Percentiles rank a stretch among this genome's conserved stretches.
Evolutionary conservation across 92 coral and sea anemone species (phyloP).

Genomic region (Palythoa grandiflora): DNA sequence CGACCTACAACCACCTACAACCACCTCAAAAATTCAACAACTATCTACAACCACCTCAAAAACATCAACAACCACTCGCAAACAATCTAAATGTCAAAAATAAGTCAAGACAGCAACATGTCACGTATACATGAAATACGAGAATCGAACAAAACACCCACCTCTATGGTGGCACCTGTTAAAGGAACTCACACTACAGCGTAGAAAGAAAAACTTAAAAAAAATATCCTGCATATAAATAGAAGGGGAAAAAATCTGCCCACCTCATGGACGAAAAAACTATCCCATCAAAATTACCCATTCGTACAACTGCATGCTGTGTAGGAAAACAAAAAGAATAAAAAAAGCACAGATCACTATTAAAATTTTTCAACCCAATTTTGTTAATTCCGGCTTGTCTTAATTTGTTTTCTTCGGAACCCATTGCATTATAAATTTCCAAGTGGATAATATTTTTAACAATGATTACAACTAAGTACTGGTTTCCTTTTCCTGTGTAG

Average conservation of each 20-base stretch:
- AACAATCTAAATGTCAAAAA: conserved; percentile 3
- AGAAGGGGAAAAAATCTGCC: conserved; percentile 16
- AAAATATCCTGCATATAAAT: conserved; percentile 6
- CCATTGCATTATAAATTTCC: conserved; percentile 13
- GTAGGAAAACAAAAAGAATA: conserved; percentile 12
- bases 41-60: not conserved
- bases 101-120: conserved; percentile 10
- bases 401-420: conserved; percentile 6
- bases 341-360: conserved; percentile 11
- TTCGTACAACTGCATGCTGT: conserved; percentile 14
- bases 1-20: too few relatives aligned
- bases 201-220: not conserved
- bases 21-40: conserved; percentile 23
- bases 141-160: conserved; percentile 24
- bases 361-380: conserved; percentile 15
- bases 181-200: conserved; percentile 5
- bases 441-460: not conserved
- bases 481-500: conserved; percentile 9
- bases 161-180: conserved; percentile 6
- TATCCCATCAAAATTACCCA: conserved; percentile 15
- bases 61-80: not conserved
- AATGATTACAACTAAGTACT: conserved; percentile 7
- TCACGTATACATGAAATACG: conserved; percentile 6
- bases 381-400: conserved; percentile 11
- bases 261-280: conserved; percentile 14